Conservation (phyloP, 2,888 invertebrate species). For the Lithophane leautieri region DNA sequence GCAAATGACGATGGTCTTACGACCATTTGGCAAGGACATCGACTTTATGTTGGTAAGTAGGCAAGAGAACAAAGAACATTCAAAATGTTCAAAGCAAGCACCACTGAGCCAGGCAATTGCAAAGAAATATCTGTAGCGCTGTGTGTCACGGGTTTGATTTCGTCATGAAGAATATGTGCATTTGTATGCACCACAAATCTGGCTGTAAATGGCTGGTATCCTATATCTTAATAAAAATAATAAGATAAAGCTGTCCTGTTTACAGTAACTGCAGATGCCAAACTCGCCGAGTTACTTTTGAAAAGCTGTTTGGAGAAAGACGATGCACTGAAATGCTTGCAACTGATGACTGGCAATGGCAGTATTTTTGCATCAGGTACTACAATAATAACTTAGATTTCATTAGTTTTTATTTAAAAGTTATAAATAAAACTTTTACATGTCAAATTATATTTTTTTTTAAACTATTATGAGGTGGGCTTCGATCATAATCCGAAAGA, state of each 20-base stretch:
- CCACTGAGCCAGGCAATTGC: too few relatives aligned
- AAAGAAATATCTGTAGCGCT: not conserved
- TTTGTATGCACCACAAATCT: not conserved
- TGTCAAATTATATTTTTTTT: too few relatives aligned
- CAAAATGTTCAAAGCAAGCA: not conserved
- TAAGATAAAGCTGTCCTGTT: not conserved
- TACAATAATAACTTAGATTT: not conserved
- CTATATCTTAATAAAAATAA: not conserved
- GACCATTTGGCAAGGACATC: slow-evolving; percentile 57
- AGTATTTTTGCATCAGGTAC: slow-evolving; percentile 74
- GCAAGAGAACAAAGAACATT: not conserved
- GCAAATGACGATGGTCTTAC: slow-evolving; percentile 66
- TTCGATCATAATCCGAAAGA: too few relatives aligned
- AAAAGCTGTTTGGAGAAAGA: slow-evolving; percentile 75
- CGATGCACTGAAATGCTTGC: slow-evolving; percentile 61
- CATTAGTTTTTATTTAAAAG: too few relatives aligned
- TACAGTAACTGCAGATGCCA: slow-evolving; percentile 70
- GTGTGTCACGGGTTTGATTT: not conserved
- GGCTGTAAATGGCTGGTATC: not conserved
- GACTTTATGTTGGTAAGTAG: slow-evolving; percentile 53
- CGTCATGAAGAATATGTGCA: too few relatives aligned
- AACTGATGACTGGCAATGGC: slow-evolving; percentile 65
- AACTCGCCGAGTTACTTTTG: slow-evolving; percentile 66
- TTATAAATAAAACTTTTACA: too few relatives aligned
- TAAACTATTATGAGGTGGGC: too few relatives aligned